Conservation (phyloP, 1,140 invertebrate genomes). For the Trichonephila clavata region DNA sequence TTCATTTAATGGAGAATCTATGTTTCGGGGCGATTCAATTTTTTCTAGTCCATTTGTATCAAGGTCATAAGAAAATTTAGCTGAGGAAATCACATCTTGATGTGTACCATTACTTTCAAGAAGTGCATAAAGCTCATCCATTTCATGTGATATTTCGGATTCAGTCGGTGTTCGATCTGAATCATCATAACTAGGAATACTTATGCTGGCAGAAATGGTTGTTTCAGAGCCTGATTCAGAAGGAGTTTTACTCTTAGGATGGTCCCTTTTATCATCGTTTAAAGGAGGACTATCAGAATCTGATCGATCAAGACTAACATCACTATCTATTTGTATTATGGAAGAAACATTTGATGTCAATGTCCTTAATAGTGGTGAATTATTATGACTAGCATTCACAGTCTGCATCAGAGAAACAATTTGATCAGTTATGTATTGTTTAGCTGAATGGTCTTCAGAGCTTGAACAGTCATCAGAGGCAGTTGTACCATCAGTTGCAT, state of each 20-base stretch:
- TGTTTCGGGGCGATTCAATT: not conserved
- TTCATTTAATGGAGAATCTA: slow-evolving; percentile 67
- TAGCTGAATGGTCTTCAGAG: slow-evolving; percentile 85
- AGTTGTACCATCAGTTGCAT: slow-evolving; percentile 55
- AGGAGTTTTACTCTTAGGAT: slow-evolving; percentile 74
- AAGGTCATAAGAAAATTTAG: slow-evolving; percentile 47
- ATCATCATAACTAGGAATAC: slow-evolving; percentile 78
- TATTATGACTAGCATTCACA: slow-evolving; percentile 85
- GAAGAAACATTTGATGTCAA: slow-evolving; percentile 42
- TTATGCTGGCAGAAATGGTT: slow-evolving; percentile 77
- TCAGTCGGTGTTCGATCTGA: slow-evolving; percentile 77
- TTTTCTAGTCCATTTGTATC: slow-evolving; percentile 47
- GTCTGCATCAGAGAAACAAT: slow-evolving; percentile 95
- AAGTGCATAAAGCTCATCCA: slow-evolving; percentile 77
- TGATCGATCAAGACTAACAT: slow-evolving; percentile 63
- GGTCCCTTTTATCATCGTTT: slow-evolving; percentile 55
- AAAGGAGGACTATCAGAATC: slow-evolving; percentile 73
- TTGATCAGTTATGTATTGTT: slow-evolving; percentile 94
- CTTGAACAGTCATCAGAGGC: slow-evolving; percentile 57
- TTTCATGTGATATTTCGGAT: slow-evolving; percentile 78
- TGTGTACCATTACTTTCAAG: slow-evolving; percentile 63
- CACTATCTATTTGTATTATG: slow-evolving; percentile 40
- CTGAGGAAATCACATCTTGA: slow-evolving; percentile 59
- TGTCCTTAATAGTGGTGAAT: slow-evolving; percentile 71
- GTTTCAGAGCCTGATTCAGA: slow-evolving; percentile 77